phyloP scores from a whole-genome alignment of 2,113 vertebrate genomes.

The Leptodactylus fuscus region DNA sequence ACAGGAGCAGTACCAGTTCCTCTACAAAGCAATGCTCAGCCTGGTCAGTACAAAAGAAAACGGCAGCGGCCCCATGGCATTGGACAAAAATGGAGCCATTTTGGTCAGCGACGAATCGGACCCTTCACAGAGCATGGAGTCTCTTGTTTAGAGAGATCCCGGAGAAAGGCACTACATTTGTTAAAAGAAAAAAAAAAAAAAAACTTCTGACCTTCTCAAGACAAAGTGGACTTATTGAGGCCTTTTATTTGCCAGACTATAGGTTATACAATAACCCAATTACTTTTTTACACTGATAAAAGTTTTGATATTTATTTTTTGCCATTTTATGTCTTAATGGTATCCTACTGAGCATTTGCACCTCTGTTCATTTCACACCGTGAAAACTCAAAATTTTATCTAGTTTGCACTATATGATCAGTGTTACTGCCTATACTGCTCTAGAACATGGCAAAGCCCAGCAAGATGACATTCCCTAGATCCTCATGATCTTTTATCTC shows the following conservation, averaged over 20 bases:
- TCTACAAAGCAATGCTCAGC: conserved; percentile 94
- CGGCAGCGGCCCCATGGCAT: conserved; percentile 77
- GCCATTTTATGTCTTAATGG: conserved; percentile 99
- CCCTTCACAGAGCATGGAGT: conserved; percentile 92
- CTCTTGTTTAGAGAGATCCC: conserved; percentile 85
- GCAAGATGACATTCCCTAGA: conserved; percentile 77
- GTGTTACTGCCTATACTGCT: conserved; percentile 94
- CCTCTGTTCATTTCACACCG: conserved; percentile 89
- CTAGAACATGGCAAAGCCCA: conserved; percentile 63
- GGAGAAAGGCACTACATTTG: conserved; percentile 84
- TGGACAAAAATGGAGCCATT: conserved; percentile 87
- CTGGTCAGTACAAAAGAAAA: conserved; percentile 90
- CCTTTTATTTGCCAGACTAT: conserved; percentile 99
- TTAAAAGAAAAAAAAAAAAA: conserved; percentile 69
- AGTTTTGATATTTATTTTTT: conserved; percentile 99
- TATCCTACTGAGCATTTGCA: conserved; percentile 96
- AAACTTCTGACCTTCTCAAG: conserved; percentile 86
- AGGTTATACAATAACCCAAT: conserved; percentile 98
- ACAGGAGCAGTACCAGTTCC: conserved; percentile 96
- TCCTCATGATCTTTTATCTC: conserved; percentile 33
- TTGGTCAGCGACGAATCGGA: conserved; percentile 86
- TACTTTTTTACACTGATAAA: conserved; percentile 99
- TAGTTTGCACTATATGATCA: conserved; percentile 98
- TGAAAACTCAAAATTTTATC: conserved; percentile 83
- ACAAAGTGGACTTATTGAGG: conserved; percentile 95